Evolutionary conservation across 2,888 invertebrate species (phyloP), one percentile per base, ranked within the genome.

Genomic region (Hydraecia micacea): DNA sequence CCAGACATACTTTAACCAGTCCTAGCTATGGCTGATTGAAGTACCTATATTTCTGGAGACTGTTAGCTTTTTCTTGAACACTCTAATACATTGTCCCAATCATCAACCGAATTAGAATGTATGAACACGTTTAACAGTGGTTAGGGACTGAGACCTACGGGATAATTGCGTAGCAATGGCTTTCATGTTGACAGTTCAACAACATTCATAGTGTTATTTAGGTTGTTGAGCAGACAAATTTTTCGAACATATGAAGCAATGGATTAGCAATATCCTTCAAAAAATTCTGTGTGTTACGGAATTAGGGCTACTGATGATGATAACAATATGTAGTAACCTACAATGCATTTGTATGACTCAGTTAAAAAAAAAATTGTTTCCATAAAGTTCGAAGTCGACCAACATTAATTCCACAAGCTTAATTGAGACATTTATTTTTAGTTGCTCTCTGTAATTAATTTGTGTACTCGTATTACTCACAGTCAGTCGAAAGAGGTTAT

Each of bases 401-500:
- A 32, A 58, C n/a, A 72, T 39, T 62, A 28, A 75, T 69, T 66
- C 28, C 58, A 65, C 21, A 77, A 81, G 65, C 63, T 75, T 78
- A 79, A 84, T 81, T 75, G 68, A 63, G n/a, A 39, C 68, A 62
- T 74, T 79, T 85, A 85, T 85, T 82, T 79, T 75, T 79, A 79
- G 74, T 18, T n/a, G n/a, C 11, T 32, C 39, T 15, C 42, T 68
- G 55, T 79, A 39, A 76, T 79, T 76, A 79, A 84, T 76, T 79
- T 76, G 82, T n/a, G n/a, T n/a, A n/a, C n/a, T n/a, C 71, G 62
- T 84, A 79, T 82, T 79, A 84, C 75, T 84, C 76, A 84, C 70
- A 63, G 81, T 79, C 70, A 63, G 81, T 79, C 69, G 32, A 65
- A 76, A 68, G 39, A 46, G 58, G 25, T 65, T 85, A 85, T 82